Evolutionary conservation across 37 sponge, comb jelly and placozoan genomes (phyloP).

Genomic region (Diacarnus erythraeanus): DNA sequence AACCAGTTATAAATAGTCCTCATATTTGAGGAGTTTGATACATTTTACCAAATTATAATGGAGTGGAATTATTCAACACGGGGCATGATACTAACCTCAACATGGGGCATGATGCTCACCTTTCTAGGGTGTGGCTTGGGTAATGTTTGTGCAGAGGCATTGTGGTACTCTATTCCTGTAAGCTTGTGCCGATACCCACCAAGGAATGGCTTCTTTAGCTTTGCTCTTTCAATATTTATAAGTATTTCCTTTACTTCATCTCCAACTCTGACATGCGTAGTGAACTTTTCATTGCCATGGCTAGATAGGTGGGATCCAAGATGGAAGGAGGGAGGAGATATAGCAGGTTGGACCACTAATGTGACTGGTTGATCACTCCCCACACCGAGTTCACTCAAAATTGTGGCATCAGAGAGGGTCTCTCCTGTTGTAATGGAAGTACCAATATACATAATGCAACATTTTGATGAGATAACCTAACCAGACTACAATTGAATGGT

Average conservation of each 20-base stretch:
- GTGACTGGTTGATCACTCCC: constrained; percentile 10
- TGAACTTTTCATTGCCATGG: neutral
- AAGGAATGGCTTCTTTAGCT: constrained; percentile 12
- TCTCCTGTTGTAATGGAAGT: constrained; percentile 27
- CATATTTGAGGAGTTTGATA: too few relatives aligned
- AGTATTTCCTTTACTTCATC: neutral
- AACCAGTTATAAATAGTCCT: too few relatives aligned
- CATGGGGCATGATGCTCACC: too few relatives aligned
- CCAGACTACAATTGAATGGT: neutral
- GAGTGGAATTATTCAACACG: too few relatives aligned
- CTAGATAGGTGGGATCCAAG: neutral
- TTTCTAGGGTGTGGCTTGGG: constrained; percentile 6
- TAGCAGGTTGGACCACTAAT: constrained; percentile 13
- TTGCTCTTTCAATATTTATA: neutral
- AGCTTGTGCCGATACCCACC: constrained; percentile 20
- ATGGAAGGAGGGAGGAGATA: neutral
- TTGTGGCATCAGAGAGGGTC: constrained; percentile 32
- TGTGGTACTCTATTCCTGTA: constrained; percentile 85
- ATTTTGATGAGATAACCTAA: neutral
- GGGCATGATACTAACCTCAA: too few relatives aligned
- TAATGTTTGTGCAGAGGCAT: constrained; percentile 63
- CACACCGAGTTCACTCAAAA: constrained; percentile 41
- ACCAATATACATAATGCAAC: neutral
- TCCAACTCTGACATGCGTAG: neutral
- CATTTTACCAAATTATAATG: too few relatives aligned